Evolutionary conservation across 2,888 invertebrate genomes (phyloP).

Genomic region (Amphipyra tragopoginis): DNA sequence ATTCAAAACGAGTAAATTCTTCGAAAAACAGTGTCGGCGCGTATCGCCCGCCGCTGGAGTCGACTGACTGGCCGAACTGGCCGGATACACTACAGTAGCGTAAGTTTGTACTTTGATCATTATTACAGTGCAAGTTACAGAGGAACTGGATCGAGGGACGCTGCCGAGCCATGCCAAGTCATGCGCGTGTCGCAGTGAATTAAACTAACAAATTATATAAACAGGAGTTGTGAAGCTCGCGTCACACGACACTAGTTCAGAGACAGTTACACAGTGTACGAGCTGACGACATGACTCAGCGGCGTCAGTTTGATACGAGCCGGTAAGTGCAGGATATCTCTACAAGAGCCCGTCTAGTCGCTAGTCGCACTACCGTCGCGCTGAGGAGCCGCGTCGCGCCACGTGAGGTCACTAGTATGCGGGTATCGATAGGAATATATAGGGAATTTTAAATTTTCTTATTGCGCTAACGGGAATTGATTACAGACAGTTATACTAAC

Average conservation of each 20-base stretch:
- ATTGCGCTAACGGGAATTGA: conserved; percentile 54
- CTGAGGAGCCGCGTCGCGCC: conserved; percentile 14
- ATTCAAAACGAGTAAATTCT: conserved; percentile 76
- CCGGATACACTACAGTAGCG: conserved; percentile 35
- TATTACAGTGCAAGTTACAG: conserved; percentile 60
- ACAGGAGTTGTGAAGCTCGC: background rate
- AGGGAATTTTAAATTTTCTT: conserved; percentile 38
- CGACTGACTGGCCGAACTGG: conserved; percentile 23
- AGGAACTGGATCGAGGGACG: conserved; percentile 44
- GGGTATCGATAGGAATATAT: conserved; percentile 31
- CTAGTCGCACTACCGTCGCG: too few species aligned
- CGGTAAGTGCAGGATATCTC: conserved; percentile 17
- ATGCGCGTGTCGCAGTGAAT: background rate
- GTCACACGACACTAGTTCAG: too few species aligned
- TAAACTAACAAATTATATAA: background rate
- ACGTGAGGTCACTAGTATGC: conserved; percentile 33
- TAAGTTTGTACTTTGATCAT: conserved; percentile 73
- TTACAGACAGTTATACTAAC: conserved; percentile 54
- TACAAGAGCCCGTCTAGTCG: too few species aligned
- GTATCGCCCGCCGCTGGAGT: conserved; percentile 45
- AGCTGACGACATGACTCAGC: background rate
- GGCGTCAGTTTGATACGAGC: conserved; percentile 6
- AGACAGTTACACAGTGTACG: too few species aligned
- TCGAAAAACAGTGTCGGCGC: conserved; percentile 73
- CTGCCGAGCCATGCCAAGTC: conserved; percentile 15